These are phyloP conservation scores for Formica exsecta DNA, from an alignment of 1,140 invertebrate genomes.

Conservation along the genomic window DNA sequence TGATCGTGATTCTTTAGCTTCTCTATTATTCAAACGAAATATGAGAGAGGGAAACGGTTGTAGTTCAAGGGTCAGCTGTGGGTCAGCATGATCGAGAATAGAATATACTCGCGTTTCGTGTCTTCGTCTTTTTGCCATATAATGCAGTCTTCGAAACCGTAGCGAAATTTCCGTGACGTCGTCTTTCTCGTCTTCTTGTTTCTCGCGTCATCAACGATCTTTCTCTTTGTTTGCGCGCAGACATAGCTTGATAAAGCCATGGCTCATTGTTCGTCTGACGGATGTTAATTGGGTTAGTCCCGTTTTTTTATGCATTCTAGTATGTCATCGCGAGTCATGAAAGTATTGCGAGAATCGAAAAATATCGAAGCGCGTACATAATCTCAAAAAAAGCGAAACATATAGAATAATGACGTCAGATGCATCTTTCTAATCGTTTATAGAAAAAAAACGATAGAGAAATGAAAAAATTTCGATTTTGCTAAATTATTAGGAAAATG, in stretches of 20 bases:
- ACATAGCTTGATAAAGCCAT: constrained; percentile 33
- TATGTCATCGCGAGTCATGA: neutral
- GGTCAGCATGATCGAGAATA: constrained; percentile 72
- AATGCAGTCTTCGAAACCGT: constrained; percentile 35
- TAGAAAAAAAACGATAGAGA: neutral
- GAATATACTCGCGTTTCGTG: neutral
- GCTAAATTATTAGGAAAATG: neutral
- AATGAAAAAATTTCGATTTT: neutral
- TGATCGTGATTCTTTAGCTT: neutral
- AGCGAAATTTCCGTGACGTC: constrained; percentile 32
- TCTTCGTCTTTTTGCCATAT: constrained; percentile 23
- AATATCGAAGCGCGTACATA: neutral
- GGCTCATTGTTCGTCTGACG: constrained; percentile 37
- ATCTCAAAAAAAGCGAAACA: neutral
- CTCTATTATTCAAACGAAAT: neutral
- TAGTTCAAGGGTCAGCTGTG: constrained; percentile 79
- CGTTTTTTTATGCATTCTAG: constrained; percentile 1
- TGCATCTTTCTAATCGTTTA: neutral
- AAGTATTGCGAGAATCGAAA: neutral
- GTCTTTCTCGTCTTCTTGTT: constrained; percentile 37
- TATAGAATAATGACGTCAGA: neutral
- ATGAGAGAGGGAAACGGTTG: neutral
- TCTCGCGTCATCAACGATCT: constrained; percentile 53
- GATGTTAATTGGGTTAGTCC: constrained; percentile 40
- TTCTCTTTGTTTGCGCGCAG: constrained; percentile 39